These are phyloP conservation scores for Lottia gigantea DNA, from an alignment of 2,888 invertebrate genomes.

Conservation along the genomic window DNA sequence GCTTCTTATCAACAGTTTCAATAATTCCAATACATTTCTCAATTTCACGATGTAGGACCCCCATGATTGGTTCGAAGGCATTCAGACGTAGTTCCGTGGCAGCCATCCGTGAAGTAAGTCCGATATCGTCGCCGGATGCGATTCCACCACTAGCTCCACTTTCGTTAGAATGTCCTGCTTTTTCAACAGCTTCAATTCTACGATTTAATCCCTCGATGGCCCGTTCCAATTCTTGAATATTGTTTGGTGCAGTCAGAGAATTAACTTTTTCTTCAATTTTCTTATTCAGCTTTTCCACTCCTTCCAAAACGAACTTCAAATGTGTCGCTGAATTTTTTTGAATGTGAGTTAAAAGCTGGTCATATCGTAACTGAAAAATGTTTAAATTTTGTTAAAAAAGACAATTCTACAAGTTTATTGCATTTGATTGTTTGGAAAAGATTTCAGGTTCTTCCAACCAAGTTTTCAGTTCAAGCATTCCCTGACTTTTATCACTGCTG, in stretches of 20 bases:
- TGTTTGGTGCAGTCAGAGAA: background rate
- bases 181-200: conserved; percentile 21
- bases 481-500: no score
- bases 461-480: no score
- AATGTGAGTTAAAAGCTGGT: conserved; percentile 29
- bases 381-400: no score
- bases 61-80: conserved; percentile 48
- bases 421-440: no score
- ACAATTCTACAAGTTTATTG: no score
- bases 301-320: conserved; percentile 24
- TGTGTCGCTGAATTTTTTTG: conserved; percentile 21
- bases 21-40: conserved; percentile 47
- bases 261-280: conserved; percentile 23
- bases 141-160: conserved; percentile 11
- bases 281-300: conserved; percentile 21
- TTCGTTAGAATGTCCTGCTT: background rate
- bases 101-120: background rate
- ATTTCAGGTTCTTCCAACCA: no score
- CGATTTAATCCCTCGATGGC: conserved; percentile 22
- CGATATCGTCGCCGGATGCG: background rate
- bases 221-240: conserved; percentile 10
- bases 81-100: conserved; percentile 37
- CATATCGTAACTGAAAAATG: conserved; percentile 25
- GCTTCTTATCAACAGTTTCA: conserved; percentile 39
- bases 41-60: conserved; percentile 54